Base-by-base conservation (phyloP, 2,888 invertebrate species). In the Nomada flava region DNA sequence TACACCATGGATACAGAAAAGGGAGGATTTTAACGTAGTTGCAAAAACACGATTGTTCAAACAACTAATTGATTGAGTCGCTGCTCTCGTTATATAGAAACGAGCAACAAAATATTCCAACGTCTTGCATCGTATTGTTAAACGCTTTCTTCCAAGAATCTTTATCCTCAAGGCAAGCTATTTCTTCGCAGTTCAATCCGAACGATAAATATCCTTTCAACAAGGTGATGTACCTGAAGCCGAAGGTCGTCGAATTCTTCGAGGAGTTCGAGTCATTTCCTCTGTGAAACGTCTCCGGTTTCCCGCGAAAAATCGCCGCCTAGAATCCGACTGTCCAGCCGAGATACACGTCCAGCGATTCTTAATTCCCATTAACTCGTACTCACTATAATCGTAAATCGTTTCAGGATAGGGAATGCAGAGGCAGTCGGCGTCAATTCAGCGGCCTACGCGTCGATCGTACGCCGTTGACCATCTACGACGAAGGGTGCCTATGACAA, bases 301-400 rank as follows among this genome's bases (percentile, higher is more conserved):
- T 68, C 68, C 23, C 59, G 76, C 29, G 70, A 52, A 65, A 70
- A 74, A 59, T 20, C 55, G 47, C 29, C 60, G 18, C 20, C 65
- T 42, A 55, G 60, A 52, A 75, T 63, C 57, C 69, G 50, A 53
- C 59, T 64, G 47, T 29, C 57, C 50, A n/a, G 1, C 20, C 55
- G 42, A 53, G 64, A 59, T 78, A 71, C 73, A 50, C 67, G 62
- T 44, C 13, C 53, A 18, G 36, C 57, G 80, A 70, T 86, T 81
- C 84, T 86, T 87, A 86, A 87, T 87, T 86, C 78, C 82, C 80
- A 88, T 88, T 86, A 88, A 72, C 62, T 62, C 74, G 76, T 29
- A 1, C 79, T 65, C 62, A 82, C 85, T 85, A 89, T 89, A 89
- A 88, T 69, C 89, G 85, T 90, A 89, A 91, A 90, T 89, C 77